A percentile compares a stretch with the other conserved stretches of the same genome.
These are phyloP conservation scores for Chlorodrepanis virens DNA, from an alignment of 2,113 vertebrate genomes.

Conservation along the genomic window DNA sequence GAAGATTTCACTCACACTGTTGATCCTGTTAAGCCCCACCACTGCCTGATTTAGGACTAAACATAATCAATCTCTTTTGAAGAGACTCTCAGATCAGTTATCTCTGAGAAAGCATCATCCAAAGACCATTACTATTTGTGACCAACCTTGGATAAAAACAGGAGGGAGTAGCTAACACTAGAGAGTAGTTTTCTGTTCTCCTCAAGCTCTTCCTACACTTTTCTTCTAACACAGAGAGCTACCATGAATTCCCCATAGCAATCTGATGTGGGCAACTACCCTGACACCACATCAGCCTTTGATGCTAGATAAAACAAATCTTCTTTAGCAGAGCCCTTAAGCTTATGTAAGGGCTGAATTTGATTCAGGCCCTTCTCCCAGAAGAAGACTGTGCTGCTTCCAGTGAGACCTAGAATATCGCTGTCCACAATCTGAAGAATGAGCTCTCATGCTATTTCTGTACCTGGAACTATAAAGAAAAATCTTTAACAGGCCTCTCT, in stretches of 20 bases:
- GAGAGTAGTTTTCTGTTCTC: not conserved
- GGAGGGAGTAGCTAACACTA: fast-evolving
- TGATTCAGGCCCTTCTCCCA: not conserved
- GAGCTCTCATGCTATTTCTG: not conserved
- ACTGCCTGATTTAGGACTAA: not conserved
- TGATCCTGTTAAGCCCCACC: not conserved
- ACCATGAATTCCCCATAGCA: not conserved
- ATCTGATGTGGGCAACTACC: not conserved
- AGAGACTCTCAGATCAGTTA: not conserved
- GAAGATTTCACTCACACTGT: not conserved
- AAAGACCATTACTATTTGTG: not conserved
- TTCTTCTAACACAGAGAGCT: not conserved
- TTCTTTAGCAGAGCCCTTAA: not conserved
- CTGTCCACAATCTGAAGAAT: not conserved
- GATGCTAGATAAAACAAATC: not conserved
- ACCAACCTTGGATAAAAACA: not conserved
- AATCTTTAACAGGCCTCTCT: not conserved
- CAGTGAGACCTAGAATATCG: fast-evolving
- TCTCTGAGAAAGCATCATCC: not conserved
- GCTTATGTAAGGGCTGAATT: not conserved
- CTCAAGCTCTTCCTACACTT: not conserved
- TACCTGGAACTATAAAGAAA: not conserved
- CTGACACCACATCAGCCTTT: not conserved
- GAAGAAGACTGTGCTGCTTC: not conserved
- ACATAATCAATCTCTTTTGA: not conserved